A percentile compares a stretch with the other conserved stretches of the same genome.
Conservation (phyloP, 2,113 vertebrate species). For the Oxyura jamaicensis region DNA sequence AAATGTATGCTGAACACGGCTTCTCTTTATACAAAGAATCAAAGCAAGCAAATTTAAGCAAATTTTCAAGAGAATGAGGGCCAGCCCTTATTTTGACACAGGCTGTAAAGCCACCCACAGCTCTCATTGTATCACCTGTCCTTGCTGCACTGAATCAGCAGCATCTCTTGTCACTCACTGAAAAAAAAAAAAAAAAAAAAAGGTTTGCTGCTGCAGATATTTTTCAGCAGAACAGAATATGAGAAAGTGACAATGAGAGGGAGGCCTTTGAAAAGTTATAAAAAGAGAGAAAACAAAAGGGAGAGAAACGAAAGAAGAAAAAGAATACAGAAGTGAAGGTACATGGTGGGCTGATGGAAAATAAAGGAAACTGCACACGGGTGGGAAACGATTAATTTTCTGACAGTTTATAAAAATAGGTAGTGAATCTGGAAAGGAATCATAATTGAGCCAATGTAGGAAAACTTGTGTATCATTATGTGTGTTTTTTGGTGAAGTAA, state of each 20-base stretch:
- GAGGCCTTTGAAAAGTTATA: conserved; percentile 19
- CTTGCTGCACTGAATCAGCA: conserved; percentile 18
- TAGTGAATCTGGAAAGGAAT: neutral
- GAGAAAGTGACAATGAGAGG: neutral
- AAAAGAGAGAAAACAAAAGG: conserved; percentile 36
- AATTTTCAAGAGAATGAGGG: neutral
- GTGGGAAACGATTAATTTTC: conserved; percentile 20
- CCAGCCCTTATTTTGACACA: neutral
- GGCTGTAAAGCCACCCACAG: neutral
- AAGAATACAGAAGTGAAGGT: neutral
- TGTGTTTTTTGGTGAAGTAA: neutral
- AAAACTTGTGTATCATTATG: neutral
- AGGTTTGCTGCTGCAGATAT: neutral
- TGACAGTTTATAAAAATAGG: conserved; percentile 15
- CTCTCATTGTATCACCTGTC: neutral
- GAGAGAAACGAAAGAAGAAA: neutral
- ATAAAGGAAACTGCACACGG: neutral
- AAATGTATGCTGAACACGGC: neutral
- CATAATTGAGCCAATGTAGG: neutral
- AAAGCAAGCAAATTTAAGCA: neutral
- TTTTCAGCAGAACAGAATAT: neutral
- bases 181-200: neutral
- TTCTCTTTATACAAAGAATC: neutral
- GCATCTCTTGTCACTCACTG: neutral
- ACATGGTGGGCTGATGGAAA: neutral